Percentiles rank a stretch among this genome's conserved stretches.
Evolutionary conservation across 2,797 vertebrate species (phyloP).

Genomic region (Pseudopleuronectes americanus): DNA sequence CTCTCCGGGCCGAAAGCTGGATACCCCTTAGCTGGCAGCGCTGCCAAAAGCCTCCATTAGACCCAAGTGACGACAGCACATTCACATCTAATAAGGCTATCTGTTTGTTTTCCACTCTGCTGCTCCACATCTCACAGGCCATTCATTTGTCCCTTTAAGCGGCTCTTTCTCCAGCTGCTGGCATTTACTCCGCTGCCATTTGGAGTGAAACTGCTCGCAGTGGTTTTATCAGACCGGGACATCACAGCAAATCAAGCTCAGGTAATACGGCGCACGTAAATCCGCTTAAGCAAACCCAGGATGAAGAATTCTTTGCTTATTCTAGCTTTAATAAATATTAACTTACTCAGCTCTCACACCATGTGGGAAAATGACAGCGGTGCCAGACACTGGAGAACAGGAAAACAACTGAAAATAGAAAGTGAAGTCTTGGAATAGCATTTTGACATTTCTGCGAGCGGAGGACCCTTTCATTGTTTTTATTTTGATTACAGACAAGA

Average conservation of each 20-base stretch:
- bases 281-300: slow-evolving; percentile 25
- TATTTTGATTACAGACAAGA: slow-evolving; percentile 54
- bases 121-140: slow-evolving; percentile 57
- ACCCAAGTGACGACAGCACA: slow-evolving; percentile 64
- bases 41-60: slow-evolving; percentile 61
- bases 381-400: slow-evolving; percentile 37
- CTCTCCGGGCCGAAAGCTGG: slow-evolving; percentile 39
- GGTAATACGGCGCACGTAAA: slow-evolving; percentile 37
- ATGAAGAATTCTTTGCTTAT: slow-evolving; percentile 26
- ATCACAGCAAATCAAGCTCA: slow-evolving; percentile 45
- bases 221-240: slow-evolving; percentile 39
- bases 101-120: slow-evolving; percentile 71
- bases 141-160: slow-evolving; percentile 56
- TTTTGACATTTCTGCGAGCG: slow-evolving; percentile 21
- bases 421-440: slow-evolving; percentile 38
- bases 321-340: slow-evolving; percentile 39
- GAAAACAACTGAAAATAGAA: slow-evolving; percentile 54
- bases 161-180: slow-evolving; percentile 63
- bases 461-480: slow-evolving; percentile 37
- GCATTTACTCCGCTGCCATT: slow-evolving; percentile 52
- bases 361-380: slow-evolving; percentile 25
- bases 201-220: slow-evolving; percentile 22
- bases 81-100: slow-evolving; percentile 71
- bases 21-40: slow-evolving; percentile 36
- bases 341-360: slow-evolving; percentile 3